phyloP scores from a whole-genome alignment of 2,113 vertebrate genomes.

The Anolis sagrei region DNA sequence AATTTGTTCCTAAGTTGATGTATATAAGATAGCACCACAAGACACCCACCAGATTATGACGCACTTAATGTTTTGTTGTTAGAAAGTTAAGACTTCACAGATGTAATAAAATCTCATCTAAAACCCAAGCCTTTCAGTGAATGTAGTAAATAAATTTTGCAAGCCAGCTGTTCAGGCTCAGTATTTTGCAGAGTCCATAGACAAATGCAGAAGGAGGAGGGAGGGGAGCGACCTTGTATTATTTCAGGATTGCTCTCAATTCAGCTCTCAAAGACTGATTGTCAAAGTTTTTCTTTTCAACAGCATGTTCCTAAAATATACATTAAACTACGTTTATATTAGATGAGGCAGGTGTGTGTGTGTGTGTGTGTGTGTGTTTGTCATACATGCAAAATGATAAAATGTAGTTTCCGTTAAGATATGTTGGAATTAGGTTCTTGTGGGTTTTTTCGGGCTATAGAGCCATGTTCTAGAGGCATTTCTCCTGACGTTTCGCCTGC shows the following conservation, averaged over 20 bases:
- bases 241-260: background rate
- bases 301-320: background rate
- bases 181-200: background rate
- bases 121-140: background rate
- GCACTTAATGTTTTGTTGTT: background rate
- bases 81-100: background rate
- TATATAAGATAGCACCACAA: background rate
- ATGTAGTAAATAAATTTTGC: background rate
- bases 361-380: too few relatives aligned
- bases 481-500: too few relatives aligned
- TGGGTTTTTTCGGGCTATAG: too few relatives aligned
- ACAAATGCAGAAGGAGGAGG: background rate
- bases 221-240: background rate
- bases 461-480: too few relatives aligned
- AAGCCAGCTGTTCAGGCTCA: background rate
- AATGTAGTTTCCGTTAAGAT: too few relatives aligned
- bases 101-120: background rate
- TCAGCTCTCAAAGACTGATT: background rate
- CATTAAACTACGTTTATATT: too few relatives aligned
- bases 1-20: background rate
- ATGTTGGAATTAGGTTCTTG: too few relatives aligned
- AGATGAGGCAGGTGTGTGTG: too few relatives aligned
- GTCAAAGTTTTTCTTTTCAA: background rate
- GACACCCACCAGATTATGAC: background rate
- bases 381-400: too few relatives aligned